Evolutionary conservation across 1,140 invertebrate genomes (phyloP), one percentile per base, ranked within the genome.

Genomic region (Platyscapa corneri): DNA sequence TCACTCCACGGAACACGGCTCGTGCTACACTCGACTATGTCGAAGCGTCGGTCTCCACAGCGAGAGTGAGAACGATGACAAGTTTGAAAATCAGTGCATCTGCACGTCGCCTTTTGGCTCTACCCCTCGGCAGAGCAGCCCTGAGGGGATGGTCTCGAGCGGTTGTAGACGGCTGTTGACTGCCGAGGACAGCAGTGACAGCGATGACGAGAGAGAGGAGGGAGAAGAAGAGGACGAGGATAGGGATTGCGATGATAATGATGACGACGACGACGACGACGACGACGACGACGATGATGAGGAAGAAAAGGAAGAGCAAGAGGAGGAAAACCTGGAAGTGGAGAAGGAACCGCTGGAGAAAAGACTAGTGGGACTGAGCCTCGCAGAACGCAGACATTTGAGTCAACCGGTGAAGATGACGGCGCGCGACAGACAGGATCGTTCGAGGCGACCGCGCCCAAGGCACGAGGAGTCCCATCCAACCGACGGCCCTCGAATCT

Each of bases 61-160:
- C 83, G 92, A 93, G 77, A 92, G 92, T 56, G 95, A 96, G 89
- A 94, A 95, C 64, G 95, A 96, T 88, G 95, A 96, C 83, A 94
- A 94, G 64, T 96, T 95, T 87, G 96, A 96, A 90, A 94, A 95
- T 78, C 95, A 96, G 87, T 96, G 96, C 90, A 94, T 95, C 81
- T 96, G 95, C 90, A 95, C 95, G 0, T 96, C 96, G 3, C 95
- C 96, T 0, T 96, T 96, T 89, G 95, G 94, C 60, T 96, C 96
- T 3, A 96, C 95, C 0, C 95, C 95, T 3, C 90, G 95, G 67
- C 90, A 91, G 30, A 92, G 90, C 70, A 77, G 75, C 32, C 37
- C 56, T n/a, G 76, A 79, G 42, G 82, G 65, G 6, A 76, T 78
- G 0, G 70, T 60, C 37, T 56, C 67, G 16, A 65, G 67, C 37